Evolutionary conservation across 2,113 vertebrate genomes (phyloP).

Genomic region (Charina bottae): DNA sequence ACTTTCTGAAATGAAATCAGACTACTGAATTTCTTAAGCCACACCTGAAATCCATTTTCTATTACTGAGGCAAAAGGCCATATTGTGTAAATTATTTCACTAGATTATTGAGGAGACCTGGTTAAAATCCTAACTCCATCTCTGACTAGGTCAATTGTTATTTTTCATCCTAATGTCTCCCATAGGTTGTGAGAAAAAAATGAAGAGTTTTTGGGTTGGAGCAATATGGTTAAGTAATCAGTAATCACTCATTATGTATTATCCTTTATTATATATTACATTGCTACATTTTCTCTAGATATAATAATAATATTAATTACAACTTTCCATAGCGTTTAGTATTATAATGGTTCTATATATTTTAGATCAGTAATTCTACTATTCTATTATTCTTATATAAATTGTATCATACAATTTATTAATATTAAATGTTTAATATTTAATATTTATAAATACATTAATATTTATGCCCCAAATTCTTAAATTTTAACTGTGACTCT

Average conservation of each 20-base stretch:
- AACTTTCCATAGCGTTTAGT: not conserved
- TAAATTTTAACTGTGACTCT: not conserved
- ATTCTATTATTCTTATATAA: not conserved
- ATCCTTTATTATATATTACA: not conserved
- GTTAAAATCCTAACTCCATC: too few species aligned
- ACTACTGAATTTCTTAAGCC: conserved; percentile 44
- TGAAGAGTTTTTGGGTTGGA: not conserved
- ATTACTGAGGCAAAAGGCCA: conserved; percentile 42
- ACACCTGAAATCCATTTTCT: conserved; percentile 25
- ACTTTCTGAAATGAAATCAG: conserved; percentile 44
- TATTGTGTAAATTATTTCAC: conserved; percentile 44
- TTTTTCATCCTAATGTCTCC: too few species aligned
- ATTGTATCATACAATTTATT: not conserved
- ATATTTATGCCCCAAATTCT: not conserved
- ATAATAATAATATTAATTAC: not conserved
- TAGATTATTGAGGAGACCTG: not conserved
- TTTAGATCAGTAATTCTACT: not conserved
- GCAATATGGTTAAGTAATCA: not conserved
- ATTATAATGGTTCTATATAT: not conserved
- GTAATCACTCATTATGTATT: not conserved
- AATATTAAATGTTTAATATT: too few species aligned
- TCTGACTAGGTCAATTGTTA: too few species aligned
- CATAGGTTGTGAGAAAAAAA: not conserved
- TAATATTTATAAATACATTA: too few species aligned
- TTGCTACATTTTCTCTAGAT: not conserved